Base-by-base conservation (phyloP, 2,888 invertebrate genomes). In the Volucella zonaria region DNA sequence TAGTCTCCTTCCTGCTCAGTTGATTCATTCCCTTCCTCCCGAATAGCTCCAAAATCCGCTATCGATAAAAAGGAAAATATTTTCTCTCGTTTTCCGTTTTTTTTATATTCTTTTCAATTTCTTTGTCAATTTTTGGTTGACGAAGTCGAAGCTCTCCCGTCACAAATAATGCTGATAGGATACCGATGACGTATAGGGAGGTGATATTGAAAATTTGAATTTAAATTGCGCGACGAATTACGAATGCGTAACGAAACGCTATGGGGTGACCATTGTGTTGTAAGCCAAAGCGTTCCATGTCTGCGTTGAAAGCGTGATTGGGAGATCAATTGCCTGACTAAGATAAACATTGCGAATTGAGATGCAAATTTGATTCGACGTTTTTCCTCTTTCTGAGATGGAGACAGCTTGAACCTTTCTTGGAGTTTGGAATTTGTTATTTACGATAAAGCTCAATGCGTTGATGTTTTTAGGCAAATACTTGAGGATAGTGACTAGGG, bases 121-220 rank as follows among this genome's bases (percentile, higher is more conserved):
- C 23, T 40, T 42, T 59, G 38, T 8, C 12, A 15, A 8, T 59
- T 31, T 54, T 45, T 62, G 12, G 42, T 31, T 52, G 15, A 14
- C 4, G n/a, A 49, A 40, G 14, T 54, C 14, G 23, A 11, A 8
- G 15, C 40, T 59, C 12, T 6, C 40, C 43, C 43, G 42, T 10
- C 18, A 58, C 23, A 23, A 73, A 62, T 52, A 54, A 62, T 23
- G 56, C 42, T 42, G 64, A 54, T 56, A 77, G 77, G 77, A 78
- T 78, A 49, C 58, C n/a, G 42, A 64, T 58, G 56, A 58, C 31
- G 59, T 38, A 8, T 43, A 45, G 4, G 15, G 38, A 42, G 64
- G 42, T 75, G 76, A 68, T 77, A 77, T 70, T 77, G 77, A 70
- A 79, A 79, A 79, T 79, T 79, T 71, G 59, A 79, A 79, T 79